Conservation (phyloP, 2,888 invertebrate genomes). For the Tuberolachnus salignus region DNA sequence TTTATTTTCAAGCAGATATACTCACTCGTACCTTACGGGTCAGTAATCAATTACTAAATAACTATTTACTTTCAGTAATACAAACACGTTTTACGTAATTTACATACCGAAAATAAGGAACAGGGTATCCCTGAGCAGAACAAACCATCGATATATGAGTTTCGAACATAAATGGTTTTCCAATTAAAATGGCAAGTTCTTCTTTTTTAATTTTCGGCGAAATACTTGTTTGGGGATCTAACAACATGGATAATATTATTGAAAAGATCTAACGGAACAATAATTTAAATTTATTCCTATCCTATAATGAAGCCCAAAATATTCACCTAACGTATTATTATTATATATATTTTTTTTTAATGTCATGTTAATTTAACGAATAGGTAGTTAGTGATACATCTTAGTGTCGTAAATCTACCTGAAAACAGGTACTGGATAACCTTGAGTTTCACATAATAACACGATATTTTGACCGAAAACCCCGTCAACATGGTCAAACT, state of each 20-base stretch:
- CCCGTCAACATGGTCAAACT: slow-evolving; percentile 59
- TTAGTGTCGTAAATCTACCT: slow-evolving; percentile 65
- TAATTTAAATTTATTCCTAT: neutral
- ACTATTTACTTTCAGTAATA: neutral
- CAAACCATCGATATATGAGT: slow-evolving; percentile 58
- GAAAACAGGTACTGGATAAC: slow-evolving; percentile 69
- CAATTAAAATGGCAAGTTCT: slow-evolving; percentile 61
- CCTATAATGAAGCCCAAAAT: slow-evolving; percentile 46
- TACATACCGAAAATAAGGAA: slow-evolving; percentile 65
- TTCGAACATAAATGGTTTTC: slow-evolving; percentile 53
- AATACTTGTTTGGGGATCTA: slow-evolving; percentile 64
- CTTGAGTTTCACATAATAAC: slow-evolving; percentile 63
- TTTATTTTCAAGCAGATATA: too few species aligned
- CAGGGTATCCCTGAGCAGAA: slow-evolving; percentile 66
- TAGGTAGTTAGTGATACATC: neutral
- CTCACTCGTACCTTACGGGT: too few species aligned
- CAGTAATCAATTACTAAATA: too few species aligned
- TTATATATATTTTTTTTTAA: neutral
- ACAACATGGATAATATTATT: slow-evolving; percentile 29
- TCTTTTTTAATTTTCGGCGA: slow-evolving; percentile 64
- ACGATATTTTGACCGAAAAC: slow-evolving; percentile 60
- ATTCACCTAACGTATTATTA: neutral
- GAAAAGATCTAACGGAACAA: neutral
- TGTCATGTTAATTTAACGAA: neutral
- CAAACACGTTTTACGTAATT: neutral